These are phyloP conservation scores for Oxyscelio sp. DNA, from an alignment of 2,888 invertebrate genomes.

Conservation along the genomic window DNA sequence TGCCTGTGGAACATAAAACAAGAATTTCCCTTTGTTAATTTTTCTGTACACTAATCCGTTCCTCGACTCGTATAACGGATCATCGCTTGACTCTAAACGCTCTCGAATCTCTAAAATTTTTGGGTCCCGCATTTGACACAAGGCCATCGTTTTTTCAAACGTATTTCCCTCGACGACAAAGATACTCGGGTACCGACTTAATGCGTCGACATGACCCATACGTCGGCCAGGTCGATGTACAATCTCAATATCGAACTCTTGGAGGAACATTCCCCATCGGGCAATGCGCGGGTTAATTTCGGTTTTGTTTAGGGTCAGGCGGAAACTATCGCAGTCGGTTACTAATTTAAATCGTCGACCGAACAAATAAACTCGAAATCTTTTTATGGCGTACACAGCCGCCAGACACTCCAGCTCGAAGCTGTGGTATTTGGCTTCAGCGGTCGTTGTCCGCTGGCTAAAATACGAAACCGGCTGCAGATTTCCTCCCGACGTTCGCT, in stretches of 20 bases:
- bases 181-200: slow-evolving; percentile 67
- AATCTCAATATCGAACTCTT: slow-evolving; percentile 65
- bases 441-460: slow-evolving; percentile 77
- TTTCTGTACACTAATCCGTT: no score
- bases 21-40: no score
- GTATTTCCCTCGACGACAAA: slow-evolving; percentile 51
- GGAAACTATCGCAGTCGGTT: slow-evolving; percentile 81
- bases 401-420: slow-evolving; percentile 83
- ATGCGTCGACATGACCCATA: slow-evolving; percentile 72
- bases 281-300: slow-evolving; percentile 79
- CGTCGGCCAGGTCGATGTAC: slow-evolving; percentile 64
- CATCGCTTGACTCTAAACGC: slow-evolving; percentile 52
- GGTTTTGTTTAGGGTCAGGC: slow-evolving; percentile 77
- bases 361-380: slow-evolving; percentile 78
- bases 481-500: slow-evolving; percentile 74
- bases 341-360: slow-evolving; percentile 79
- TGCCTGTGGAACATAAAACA: no score
- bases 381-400: no score
- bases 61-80: no score
- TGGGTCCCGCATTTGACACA: no score
- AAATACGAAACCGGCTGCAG: slow-evolving; percentile 80
- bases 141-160: no score
- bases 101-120: slow-evolving; percentile 61
- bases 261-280: slow-evolving; percentile 78
- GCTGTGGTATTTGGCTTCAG: slow-evolving; percentile 80